Evolutionary conservation across 2,797 vertebrate species (phyloP).

Genomic region (Prionace glauca): DNA sequence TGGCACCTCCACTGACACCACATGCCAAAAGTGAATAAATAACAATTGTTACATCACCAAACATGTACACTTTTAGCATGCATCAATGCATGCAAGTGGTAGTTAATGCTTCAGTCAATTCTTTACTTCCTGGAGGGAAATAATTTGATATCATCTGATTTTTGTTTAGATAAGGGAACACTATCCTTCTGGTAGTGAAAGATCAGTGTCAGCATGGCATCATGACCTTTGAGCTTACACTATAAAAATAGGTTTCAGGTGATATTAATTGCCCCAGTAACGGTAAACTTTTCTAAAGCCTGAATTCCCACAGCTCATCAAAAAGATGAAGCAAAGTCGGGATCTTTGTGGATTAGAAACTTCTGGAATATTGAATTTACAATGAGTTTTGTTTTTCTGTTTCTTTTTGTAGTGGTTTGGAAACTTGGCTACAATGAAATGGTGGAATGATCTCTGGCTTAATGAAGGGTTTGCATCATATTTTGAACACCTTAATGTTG

Average conservation of each 20-base stretch:
- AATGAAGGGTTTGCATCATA: constrained; percentile 67
- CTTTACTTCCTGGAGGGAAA: background rate
- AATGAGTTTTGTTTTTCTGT: background rate
- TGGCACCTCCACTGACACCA: no score
- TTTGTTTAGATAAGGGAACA: background rate
- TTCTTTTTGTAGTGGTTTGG: constrained; percentile 66
- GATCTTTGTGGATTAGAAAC: background rate
- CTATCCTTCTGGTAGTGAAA: background rate
- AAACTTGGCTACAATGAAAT: constrained; percentile 68
- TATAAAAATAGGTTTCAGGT: background rate
- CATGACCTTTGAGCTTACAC: background rate
- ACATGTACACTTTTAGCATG: background rate
- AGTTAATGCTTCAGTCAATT: background rate
- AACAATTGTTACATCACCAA: background rate
- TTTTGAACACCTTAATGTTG: constrained; percentile 52
- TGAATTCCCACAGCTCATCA: background rate
- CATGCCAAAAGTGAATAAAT: no score
- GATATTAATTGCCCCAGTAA: background rate
- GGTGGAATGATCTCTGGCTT: constrained; percentile 71
- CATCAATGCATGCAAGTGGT: background rate
- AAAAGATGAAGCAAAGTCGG: background rate
- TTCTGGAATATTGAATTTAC: background rate
- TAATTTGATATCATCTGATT: background rate
- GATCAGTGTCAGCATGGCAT: background rate
- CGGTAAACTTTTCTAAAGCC: background rate